phyloP scores from a whole-genome alignment of 2,797 vertebrate genomes.

The Dermochelys coriacea region DNA sequence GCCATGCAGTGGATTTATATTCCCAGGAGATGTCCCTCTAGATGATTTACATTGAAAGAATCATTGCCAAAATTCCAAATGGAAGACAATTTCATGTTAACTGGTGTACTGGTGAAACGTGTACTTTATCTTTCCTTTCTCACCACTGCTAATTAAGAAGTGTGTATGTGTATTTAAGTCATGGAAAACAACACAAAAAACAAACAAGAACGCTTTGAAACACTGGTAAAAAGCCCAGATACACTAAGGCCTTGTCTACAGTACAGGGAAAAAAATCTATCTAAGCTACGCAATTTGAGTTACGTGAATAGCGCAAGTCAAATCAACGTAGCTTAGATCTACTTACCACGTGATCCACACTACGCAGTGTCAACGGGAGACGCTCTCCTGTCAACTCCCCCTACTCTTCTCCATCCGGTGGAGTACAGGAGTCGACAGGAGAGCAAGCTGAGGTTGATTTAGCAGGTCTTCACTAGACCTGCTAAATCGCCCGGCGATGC shows the following conservation, averaged over 20 bases:
- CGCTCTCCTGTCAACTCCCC: too few species aligned
- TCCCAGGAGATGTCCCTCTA: neutral
- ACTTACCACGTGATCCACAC: too few species aligned
- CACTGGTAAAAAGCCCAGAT: neutral
- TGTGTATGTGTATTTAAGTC: neutral
- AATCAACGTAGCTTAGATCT: too few species aligned
- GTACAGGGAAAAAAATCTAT: too few species aligned
- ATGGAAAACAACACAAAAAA: neutral
- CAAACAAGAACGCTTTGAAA: neutral
- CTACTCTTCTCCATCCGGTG: too few species aligned
- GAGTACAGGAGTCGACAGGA: too few species aligned
- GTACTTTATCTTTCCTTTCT: neutral
- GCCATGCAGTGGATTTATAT: neutral
- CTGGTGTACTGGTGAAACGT: neutral
- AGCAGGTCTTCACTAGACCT: too few species aligned
- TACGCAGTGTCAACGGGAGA: too few species aligned
- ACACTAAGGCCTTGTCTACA: neutral
- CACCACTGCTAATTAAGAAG: neutral
- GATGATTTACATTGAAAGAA: neutral
- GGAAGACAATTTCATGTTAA: neutral
- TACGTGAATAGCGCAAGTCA: too few species aligned
- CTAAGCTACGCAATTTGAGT: too few species aligned
- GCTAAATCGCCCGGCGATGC: too few species aligned
- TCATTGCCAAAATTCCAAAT: neutral
- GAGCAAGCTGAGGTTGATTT: too few species aligned